phyloP scores from a whole-genome alignment of 2,888 invertebrate species.

The Thymelicus lineola region DNA sequence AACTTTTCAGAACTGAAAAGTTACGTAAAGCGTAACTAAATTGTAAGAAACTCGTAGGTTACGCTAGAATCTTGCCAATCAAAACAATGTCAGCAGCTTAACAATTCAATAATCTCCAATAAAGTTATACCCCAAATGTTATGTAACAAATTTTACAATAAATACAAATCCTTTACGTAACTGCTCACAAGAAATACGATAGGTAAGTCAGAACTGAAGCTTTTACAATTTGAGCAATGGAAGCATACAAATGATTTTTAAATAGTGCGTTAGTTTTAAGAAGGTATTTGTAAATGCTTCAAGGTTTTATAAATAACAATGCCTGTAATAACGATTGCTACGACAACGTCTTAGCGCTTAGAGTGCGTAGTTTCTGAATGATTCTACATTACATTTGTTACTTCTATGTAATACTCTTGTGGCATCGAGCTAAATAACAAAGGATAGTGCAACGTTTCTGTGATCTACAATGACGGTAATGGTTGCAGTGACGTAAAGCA shows the following conservation, averaged over 20 bases:
- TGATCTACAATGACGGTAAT: not conserved
- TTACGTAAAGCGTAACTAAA: constrained; percentile 5
- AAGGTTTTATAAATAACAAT: too few relatives aligned
- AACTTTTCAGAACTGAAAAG: not conserved
- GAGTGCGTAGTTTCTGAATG: not conserved
- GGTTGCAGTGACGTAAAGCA: not conserved
- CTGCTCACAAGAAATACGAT: not conserved
- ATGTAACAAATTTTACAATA: constrained; percentile 30
- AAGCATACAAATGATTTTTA: not conserved
- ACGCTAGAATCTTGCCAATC: too few relatives aligned
- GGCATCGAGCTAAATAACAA: constrained; percentile 2
- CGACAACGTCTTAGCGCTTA: not conserved
- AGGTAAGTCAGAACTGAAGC: not conserved
- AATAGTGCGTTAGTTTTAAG: not conserved
- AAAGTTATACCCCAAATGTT: constrained; percentile 13
- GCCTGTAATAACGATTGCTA: not conserved
- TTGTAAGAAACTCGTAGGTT: not conserved
- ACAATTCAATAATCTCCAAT: not conserved
- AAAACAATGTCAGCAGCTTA: not conserved
- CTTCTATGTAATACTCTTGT: too few relatives aligned
- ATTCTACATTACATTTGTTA: not conserved
- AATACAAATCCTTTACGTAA: constrained; percentile 32
- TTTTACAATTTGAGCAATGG: not conserved
- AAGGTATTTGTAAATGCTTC: not conserved
- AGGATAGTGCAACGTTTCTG: constrained; percentile 3